Evolutionary conservation across 1,140 invertebrate species (phyloP), one percentile per base, ranked within the genome.

Genomic region (Leptinotarsa undecemlineata): DNA sequence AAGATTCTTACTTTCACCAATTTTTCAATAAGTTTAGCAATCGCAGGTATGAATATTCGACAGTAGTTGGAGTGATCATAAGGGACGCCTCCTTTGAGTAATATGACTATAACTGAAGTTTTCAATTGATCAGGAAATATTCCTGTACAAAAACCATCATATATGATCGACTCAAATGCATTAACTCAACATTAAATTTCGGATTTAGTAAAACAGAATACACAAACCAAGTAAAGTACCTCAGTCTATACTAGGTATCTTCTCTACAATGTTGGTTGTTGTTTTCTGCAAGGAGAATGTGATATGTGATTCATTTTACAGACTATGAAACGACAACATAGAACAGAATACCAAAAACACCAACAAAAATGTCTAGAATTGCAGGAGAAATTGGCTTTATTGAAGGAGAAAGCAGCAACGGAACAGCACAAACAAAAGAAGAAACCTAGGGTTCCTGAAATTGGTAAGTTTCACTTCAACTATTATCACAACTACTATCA

Each of bases 401-500:
- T 83, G 14, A 83, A 84, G 75, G 76, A 82, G 73, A 72, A 79
- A 77, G 70, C 78, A 51, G 71, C 79, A 69, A 68, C 77, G 68
- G 77, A 80, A 57, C 81, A 83, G 73, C 75, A 80, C 48, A 84
- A 85, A 77, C 84, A 82, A 72, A 85, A 84, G 78, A 85, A 85
- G 70, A 85, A 85, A 74, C 82, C 81, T 17, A 81, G 84, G 74
- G 79, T 80, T 26, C 63, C 77, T 60, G 82, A 85, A 67, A 74
- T 78, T 75, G 81, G 81, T 81, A 73, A 66, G 68, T 72, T 42
- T 42, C 2, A 42, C 8, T 42, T 42, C 8, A 42, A 42, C 8
- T 42, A 42, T 42, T 42, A 11, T 11, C 33, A 42, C 33, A 42
- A 42, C 8, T 42, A 3, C 8, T 42, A 11, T 42, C 33, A 42